Evolutionary conservation across 2,888 invertebrate species (phyloP).

Genomic region (Conomelus anceps): DNA sequence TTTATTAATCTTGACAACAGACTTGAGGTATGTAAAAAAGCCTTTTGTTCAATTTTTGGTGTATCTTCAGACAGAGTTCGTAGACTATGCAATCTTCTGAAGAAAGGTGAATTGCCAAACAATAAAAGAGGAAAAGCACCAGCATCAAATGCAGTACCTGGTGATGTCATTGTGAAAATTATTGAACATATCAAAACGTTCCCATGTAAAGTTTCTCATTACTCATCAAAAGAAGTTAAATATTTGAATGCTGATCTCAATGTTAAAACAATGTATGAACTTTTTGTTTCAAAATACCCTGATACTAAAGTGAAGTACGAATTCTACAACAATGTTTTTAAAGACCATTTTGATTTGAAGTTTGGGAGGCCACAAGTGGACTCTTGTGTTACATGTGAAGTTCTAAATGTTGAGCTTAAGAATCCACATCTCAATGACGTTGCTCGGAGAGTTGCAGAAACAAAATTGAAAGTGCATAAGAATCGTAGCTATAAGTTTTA

Average conservation of each 20-base stretch:
- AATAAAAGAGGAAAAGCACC: neutral
- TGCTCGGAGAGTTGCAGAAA: neutral
- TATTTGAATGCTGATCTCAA: neutral
- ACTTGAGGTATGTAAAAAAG: slow-evolving; percentile 4
- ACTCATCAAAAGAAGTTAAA: neutral
- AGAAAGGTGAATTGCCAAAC: neutral
- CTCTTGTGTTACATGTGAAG: slow-evolving; percentile 2
- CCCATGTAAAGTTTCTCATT: neutral
- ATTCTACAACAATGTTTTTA: neutral
- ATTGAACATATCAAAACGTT: neutral
- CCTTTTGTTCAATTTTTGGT: neutral
- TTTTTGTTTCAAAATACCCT: neutral
- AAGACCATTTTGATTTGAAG: neutral
- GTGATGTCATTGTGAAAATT: neutral
- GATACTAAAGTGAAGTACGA: neutral
- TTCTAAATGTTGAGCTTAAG: neutral
- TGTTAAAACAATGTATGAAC: neutral
- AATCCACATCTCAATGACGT: neutral
- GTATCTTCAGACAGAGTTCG: slow-evolving; percentile 1
- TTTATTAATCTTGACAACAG: neutral
- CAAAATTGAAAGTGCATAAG: neutral
- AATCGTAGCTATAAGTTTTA: neutral
- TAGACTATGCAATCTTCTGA: neutral
- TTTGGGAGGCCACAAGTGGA: neutral
- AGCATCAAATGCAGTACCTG: neutral